Evolutionary conservation across 1,140 invertebrate genomes (phyloP).

Genomic region (Anoplophora glabripennis): DNA sequence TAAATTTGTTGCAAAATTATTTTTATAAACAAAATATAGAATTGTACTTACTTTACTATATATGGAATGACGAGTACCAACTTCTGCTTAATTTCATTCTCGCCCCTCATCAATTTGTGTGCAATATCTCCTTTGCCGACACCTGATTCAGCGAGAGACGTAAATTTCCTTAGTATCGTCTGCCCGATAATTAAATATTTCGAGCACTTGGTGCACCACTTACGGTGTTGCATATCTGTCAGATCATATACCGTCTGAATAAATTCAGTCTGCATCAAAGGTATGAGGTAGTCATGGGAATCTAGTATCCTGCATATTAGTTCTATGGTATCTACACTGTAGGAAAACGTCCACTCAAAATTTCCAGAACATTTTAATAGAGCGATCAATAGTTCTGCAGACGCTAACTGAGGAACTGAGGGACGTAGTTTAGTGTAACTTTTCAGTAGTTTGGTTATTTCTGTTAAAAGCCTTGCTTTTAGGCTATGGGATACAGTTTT

Average conservation of each 20-base stretch:
- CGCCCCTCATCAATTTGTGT: conserved; percentile 52
- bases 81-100: conserved; percentile 50
- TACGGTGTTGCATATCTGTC: conserved; percentile 25
- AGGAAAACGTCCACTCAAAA: background rate
- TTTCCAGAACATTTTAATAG: conserved; percentile 31
- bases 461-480: conserved; percentile 19
- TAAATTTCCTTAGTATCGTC: conserved; percentile 50
- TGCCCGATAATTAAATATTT: conserved; percentile 47
- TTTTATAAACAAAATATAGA: no score
- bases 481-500: conserved; percentile 9
- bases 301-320: background rate
- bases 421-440: conserved; percentile 26
- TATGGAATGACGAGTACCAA: conserved; percentile 54
- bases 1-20: no score
- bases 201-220: conserved; percentile 36
- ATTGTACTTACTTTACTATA: conserved; percentile 51
- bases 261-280: conserved; percentile 40
- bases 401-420: conserved; percentile 40
- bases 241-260: conserved; percentile 36
- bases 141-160: conserved; percentile 52
- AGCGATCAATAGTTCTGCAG: conserved; percentile 47
- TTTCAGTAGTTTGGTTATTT: conserved; percentile 30
- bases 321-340: background rate
- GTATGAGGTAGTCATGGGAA: conserved; percentile 36
- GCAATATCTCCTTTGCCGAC: conserved; percentile 57